Evolutionary conservation across 2,797 vertebrate genomes (phyloP).

Genomic region (Hoplostethus atlanticus): DNA sequence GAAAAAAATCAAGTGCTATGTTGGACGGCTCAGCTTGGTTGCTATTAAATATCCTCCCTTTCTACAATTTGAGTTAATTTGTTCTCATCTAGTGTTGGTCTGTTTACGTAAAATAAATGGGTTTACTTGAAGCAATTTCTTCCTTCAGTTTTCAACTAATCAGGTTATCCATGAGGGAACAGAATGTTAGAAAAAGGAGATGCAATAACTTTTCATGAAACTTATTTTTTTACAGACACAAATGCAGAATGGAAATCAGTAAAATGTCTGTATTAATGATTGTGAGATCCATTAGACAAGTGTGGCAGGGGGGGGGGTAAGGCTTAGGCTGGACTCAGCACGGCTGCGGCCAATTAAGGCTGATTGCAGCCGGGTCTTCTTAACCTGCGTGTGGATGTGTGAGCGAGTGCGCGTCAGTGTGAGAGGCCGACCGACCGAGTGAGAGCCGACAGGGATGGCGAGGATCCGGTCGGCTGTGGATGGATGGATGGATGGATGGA

Average conservation of each 20-base stretch:
- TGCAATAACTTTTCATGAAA: constrained; percentile 2
- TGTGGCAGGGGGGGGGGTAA: too few species aligned
- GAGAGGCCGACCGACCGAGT: too few species aligned
- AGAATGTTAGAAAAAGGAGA: constrained; percentile 3
- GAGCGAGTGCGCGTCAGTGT: too few species aligned
- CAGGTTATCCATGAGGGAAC: constrained; percentile 5
- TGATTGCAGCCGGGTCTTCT: too few species aligned
- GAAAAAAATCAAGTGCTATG: neutral
- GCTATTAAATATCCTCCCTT: neutral
- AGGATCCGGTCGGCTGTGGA: too few species aligned
- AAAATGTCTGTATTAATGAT: neutral
- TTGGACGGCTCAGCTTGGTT: neutral
- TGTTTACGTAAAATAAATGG: neutral
- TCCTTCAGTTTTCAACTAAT: constrained; percentile 6
- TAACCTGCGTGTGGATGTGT: too few species aligned
- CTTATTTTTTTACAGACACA: neutral
- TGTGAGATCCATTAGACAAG: neutral
- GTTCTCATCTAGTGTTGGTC: neutral
- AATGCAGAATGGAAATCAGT: neutral
- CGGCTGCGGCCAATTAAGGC: too few species aligned
- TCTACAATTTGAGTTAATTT: neutral
- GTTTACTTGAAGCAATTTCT: neutral
- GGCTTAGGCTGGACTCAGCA: too few species aligned
- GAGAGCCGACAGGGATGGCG: too few species aligned
- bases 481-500: too few species aligned